Evolutionary conservation across 1,140 invertebrate genomes (phyloP).

Genomic region (Heliconius eleuchia): DNA sequence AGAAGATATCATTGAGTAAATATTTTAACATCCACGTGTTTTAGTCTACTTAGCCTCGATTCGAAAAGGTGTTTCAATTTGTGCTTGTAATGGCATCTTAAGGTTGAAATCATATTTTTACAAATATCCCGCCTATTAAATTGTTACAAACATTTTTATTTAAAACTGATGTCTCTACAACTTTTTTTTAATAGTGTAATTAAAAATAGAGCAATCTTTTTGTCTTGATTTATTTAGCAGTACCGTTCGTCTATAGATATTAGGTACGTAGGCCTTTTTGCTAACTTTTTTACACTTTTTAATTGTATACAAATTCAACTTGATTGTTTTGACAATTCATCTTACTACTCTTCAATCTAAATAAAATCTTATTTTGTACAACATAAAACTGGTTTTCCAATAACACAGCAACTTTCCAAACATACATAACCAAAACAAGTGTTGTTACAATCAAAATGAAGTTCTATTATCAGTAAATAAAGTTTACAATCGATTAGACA

Average conservation of each 20-base stretch:
- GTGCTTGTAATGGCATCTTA: no score
- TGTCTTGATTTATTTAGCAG: background rate
- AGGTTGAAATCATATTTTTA: no score
- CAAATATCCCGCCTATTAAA: no score
- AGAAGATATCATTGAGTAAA: no score
- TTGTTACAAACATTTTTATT: no score
- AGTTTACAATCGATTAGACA: slow-evolving; percentile 24
- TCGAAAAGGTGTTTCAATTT: no score
- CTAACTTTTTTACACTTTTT: background rate
- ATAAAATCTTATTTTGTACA: background rate
- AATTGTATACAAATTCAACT: slow-evolving; percentile 4
- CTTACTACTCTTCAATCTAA: background rate
- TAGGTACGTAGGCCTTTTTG: background rate
- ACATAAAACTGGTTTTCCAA: background rate
- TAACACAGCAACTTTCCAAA: background rate
- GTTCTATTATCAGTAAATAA: slow-evolving; percentile 1
- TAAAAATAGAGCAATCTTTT: background rate
- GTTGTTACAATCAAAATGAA: background rate
- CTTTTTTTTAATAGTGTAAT: no score
- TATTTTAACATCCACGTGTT: no score
- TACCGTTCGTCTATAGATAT: background rate
- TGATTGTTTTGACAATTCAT: slow-evolving; percentile 5
- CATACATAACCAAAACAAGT: background rate
- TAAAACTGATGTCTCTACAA: no score
- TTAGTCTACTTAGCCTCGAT: no score